Conservation (phyloP, 2,113 vertebrate species). For the human (Homo sapiens) region DNA sequence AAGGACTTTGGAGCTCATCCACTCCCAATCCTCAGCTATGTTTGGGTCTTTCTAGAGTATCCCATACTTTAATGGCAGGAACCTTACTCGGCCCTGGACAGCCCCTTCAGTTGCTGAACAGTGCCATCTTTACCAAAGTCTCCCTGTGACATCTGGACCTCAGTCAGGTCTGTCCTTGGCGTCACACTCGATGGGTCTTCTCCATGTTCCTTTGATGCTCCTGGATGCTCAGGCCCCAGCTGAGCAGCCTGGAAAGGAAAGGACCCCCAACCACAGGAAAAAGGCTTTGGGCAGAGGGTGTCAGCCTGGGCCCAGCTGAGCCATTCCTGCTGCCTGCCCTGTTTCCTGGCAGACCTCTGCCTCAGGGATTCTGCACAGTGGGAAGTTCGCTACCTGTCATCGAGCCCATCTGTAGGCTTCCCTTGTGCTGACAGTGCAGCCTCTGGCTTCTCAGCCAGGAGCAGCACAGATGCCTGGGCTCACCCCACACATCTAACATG, state of each 20-base stretch:
- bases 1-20: background rate
- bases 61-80: background rate
- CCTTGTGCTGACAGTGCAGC: background rate
- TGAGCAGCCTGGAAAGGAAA: background rate
- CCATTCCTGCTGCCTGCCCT: background rate
- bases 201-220: background rate
- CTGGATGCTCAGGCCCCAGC: background rate
- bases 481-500: background rate
- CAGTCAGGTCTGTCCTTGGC: background rate
- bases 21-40: background rate
- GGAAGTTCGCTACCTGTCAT: no score
- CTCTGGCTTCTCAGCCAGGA: background rate
- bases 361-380: background rate
- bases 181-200: background rate
- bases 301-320: background rate
- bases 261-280: background rate
- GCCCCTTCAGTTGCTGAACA: background rate
- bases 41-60: background rate
- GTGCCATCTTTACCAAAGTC: background rate
- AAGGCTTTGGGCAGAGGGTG: background rate
- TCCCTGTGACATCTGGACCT: background rate
- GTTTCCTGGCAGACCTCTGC: background rate
- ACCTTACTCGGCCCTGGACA: background rate
- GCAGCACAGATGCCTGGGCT: rapidly evolving
- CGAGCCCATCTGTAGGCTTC: background rate